Percentiles rank a stretch among this genome's conserved stretches.
phyloP scores from a whole-genome alignment of 2,113 vertebrate species.

The Cheirogaleus medius region DNA sequence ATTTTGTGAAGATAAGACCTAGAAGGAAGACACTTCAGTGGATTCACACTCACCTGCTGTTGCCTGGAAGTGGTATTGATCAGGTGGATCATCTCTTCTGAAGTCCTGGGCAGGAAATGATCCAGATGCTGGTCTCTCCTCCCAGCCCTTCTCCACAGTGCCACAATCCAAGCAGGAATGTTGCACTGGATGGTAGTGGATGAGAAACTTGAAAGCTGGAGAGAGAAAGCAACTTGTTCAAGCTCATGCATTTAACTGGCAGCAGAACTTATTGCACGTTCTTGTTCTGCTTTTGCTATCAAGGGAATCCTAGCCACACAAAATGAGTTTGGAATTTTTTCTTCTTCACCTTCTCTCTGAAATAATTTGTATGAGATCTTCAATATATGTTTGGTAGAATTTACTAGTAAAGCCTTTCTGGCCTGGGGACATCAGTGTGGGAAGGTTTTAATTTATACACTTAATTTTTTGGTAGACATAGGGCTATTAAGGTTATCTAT shows the following conservation, averaged over 20 bases:
- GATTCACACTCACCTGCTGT: neutral
- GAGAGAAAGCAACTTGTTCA: neutral
- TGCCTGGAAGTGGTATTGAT: neutral
- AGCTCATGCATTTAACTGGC: neutral
- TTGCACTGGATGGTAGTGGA: neutral
- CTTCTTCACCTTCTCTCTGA: neutral
- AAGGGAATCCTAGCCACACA: neutral
- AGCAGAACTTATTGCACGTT: neutral
- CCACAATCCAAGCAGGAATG: neutral
- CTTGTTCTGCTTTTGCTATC: neutral
- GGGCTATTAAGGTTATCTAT: neutral
- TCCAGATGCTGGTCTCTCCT: neutral
- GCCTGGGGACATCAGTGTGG: neutral
- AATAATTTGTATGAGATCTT: neutral
- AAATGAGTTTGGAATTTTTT: neutral
- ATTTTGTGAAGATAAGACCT: neutral
- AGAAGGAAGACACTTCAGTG: neutral
- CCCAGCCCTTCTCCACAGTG: neutral
- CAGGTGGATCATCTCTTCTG: neutral
- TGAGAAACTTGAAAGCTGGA: neutral
- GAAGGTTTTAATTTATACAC: neutral
- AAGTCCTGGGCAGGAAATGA: neutral
- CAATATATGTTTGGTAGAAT: neutral
- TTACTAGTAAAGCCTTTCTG: neutral
- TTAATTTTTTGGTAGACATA: neutral